Evolutionary conservation across 2,797 vertebrate species (phyloP).

Genomic region (Tapera naevia): DNA sequence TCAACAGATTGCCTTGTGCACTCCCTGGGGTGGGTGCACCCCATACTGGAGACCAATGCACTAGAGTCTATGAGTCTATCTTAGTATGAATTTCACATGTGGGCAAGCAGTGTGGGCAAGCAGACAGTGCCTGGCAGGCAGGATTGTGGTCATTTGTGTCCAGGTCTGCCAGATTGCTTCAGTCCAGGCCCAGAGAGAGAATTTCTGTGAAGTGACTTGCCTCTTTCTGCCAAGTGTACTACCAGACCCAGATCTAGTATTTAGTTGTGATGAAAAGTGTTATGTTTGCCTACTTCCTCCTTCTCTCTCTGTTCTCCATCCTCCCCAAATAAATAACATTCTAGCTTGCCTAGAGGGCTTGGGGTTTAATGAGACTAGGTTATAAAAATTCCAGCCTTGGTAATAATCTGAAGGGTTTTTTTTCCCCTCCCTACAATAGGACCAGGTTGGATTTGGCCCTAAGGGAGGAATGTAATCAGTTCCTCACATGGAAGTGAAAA

Average conservation of each 20-base stretch:
- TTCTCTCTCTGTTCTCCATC: neutral
- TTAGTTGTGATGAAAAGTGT: neutral
- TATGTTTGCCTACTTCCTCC: neutral
- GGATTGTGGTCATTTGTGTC: neutral
- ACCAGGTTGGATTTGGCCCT: neutral
- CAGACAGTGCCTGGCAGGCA: neutral
- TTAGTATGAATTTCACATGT: neutral
- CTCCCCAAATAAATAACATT: neutral
- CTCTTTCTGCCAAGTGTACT: neutral
- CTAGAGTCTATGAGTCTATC: neutral
- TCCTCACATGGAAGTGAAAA: neutral
- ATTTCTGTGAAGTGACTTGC: neutral
- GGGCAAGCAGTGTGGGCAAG: no score
- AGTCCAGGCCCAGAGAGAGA: neutral
- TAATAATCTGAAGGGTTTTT: neutral
- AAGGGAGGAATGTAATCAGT: neutral
- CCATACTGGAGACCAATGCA: neutral
- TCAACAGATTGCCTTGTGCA: neutral
- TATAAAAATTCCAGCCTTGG: neutral
- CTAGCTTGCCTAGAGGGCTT: neutral
- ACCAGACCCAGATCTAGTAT: neutral
- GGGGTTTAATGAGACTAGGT: neutral
- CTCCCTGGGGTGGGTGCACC: neutral
- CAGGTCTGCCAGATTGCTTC: neutral
- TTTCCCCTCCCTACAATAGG: neutral